Evolutionary conservation across 2,797 vertebrate genomes (phyloP).

Genomic region (Acanthornis magna): DNA sequence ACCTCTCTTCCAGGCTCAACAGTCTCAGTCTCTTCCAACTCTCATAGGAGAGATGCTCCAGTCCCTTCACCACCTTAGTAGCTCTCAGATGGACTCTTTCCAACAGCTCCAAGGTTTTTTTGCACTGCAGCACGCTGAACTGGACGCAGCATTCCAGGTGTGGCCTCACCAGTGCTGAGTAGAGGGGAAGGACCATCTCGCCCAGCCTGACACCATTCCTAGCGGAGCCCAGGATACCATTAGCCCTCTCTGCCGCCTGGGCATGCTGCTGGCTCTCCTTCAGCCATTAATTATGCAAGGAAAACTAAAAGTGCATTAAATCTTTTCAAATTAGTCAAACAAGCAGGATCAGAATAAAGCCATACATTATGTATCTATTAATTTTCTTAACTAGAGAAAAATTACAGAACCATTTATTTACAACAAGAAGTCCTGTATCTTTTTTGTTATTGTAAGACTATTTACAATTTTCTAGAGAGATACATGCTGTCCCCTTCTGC

Average conservation of each 20-base stretch:
- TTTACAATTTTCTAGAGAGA: neutral
- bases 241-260: neutral
- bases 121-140: neutral
- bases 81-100: neutral
- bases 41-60: rapidly evolving
- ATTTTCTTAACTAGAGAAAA: neutral
- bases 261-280: neutral
- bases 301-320: neutral
- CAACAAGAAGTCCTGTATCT: neutral
- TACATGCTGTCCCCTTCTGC: neutral
- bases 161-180: neutral
- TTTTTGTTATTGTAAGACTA: neutral
- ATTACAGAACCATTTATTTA: neutral
- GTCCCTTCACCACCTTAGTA: neutral
- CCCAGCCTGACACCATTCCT: neutral
- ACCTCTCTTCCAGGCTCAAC: neutral
- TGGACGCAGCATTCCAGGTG: neutral
- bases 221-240: neutral
- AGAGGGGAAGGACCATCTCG: neutral
- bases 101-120: rapidly evolving
- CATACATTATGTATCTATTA: neutral
- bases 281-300: neutral
- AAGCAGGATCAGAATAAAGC: neutral
- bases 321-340: neutral
- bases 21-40: neutral